A percentile compares a stretch with the other conserved stretches of the same genome.
phyloP scores from a whole-genome alignment of 2,113 vertebrate genomes.

The Dipodomys merriami region DNA sequence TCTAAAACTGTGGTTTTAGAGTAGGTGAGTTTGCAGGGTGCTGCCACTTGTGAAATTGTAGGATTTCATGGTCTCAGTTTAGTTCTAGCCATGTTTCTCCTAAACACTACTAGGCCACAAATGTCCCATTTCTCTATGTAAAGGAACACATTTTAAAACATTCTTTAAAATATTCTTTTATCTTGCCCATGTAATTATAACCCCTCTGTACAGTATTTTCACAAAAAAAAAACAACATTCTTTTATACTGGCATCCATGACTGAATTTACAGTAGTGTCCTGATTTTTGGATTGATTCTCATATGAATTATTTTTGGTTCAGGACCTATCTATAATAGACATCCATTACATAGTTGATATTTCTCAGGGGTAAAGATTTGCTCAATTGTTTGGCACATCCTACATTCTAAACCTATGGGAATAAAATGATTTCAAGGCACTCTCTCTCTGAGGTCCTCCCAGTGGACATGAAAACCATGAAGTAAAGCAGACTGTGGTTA shows the following conservation, averaged over 20 bases:
- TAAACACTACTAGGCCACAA: neutral
- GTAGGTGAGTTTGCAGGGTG: neutral
- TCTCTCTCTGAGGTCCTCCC: neutral
- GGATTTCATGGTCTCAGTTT: conserved; percentile 10
- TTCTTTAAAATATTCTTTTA: neutral
- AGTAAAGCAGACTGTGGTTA: neutral
- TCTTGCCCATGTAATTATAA: neutral
- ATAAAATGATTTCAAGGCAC: neutral
- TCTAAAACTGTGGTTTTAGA: neutral
- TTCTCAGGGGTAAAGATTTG: neutral
- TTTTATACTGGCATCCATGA: neutral
- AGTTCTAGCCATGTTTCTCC: neutral
- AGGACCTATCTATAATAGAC: neutral
- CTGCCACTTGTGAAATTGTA: neutral
- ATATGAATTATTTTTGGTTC: neutral
- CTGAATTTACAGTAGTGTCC: neutral
- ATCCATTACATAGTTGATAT: neutral
- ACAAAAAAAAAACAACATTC: too few species aligned
- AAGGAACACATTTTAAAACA: neutral
- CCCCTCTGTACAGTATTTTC: too few species aligned
- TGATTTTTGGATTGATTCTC: neutral
- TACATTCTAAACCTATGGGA: neutral
- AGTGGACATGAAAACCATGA: neutral
- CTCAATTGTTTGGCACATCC: neutral
- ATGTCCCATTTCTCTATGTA: conserved; percentile 5